Conservation (phyloP, 2,113 vertebrate species). For the Lasiurus borealis region DNA sequence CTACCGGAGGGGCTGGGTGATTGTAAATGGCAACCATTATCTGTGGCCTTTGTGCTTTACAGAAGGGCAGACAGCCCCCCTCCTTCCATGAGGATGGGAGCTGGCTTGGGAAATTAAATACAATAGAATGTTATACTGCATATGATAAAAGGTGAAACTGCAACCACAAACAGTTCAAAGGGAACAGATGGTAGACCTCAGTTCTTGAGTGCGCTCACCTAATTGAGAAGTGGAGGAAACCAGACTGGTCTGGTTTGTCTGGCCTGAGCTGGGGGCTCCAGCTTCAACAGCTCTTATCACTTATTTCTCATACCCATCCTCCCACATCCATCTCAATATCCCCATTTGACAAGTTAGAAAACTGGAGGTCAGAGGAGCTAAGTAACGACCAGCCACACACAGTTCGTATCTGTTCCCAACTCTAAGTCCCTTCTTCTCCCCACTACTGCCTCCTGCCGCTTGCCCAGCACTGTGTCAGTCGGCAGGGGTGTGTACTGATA, state of each 20-base stretch:
- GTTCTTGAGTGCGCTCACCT: not conserved
- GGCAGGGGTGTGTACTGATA: not conserved
- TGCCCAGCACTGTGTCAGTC: not conserved
- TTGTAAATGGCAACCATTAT: rapidly evolving
- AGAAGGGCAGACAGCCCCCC: not conserved
- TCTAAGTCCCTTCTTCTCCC: not conserved
- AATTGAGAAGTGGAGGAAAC: not conserved
- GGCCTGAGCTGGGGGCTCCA: not conserved
- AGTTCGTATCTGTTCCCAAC: not conserved
- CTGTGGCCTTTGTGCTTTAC: not conserved
- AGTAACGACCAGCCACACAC: not conserved
- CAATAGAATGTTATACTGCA: not conserved
- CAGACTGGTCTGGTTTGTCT: not conserved
- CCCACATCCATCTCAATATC: not conserved
- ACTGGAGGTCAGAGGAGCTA: not conserved
- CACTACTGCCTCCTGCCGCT: not conserved
- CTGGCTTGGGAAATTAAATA: not conserved
- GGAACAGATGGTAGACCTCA: not conserved
- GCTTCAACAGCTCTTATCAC: not conserved
- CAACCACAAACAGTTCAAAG: not conserved
- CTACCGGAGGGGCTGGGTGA: rapidly evolving
- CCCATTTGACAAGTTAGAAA: not conserved
- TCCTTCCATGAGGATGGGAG: not conserved
- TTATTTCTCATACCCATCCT: not conserved
- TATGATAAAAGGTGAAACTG: not conserved